These are phyloP conservation scores for Apodemia duryi DNA, from an alignment of 2,888 invertebrate genomes.

Conservation along the genomic window DNA sequence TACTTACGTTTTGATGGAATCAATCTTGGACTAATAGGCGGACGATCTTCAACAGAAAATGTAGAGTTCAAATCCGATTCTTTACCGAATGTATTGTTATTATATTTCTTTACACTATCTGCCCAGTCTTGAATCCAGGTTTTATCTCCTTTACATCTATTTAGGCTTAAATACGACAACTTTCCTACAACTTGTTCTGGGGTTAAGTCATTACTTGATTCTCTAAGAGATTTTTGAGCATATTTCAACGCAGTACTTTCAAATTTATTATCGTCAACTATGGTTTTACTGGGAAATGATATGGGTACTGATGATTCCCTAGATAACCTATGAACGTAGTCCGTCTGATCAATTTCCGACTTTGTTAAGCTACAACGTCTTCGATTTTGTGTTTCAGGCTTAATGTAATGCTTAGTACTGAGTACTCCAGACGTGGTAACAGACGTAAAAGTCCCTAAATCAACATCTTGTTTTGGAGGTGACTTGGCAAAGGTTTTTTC, in stretches of 20 bases:
- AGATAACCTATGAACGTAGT: conserved; percentile 73
- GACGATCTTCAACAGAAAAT: conserved; percentile 50
- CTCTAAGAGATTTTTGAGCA: conserved; percentile 57
- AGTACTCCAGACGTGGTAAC: conserved; percentile 86
- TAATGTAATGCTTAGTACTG: conserved; percentile 67
- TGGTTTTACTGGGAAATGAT: conserved; percentile 54
- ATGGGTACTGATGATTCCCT: conserved; percentile 69
- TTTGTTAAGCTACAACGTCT: conserved; percentile 82
- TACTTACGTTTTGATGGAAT: conserved; percentile 61
- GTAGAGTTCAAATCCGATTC: conserved; percentile 40
- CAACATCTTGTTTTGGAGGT: conserved; percentile 64
- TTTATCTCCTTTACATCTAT: conserved; percentile 72
- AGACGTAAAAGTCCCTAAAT: conserved; percentile 83
- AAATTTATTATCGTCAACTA: conserved; percentile 50
- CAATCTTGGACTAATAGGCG: conserved; percentile 65
- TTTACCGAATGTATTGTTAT: conserved; percentile 54
- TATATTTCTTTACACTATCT: conserved; percentile 78
- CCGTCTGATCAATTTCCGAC: conserved; percentile 84
- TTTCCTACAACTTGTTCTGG: conserved; percentile 62
- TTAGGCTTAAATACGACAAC: conserved; percentile 67
- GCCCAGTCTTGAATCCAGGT: conserved; percentile 84
- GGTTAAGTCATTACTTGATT: conserved; percentile 50
- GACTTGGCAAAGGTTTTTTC: conserved; percentile 78
- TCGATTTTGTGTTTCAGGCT: conserved; percentile 48
- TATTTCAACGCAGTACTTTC: conserved; percentile 63